A percentile compares a stretch with the other conserved stretches of the same genome.
These are phyloP conservation scores for Charadrius vociferus DNA, from an alignment of 2,113 vertebrate species.

Conservation along the genomic window DNA sequence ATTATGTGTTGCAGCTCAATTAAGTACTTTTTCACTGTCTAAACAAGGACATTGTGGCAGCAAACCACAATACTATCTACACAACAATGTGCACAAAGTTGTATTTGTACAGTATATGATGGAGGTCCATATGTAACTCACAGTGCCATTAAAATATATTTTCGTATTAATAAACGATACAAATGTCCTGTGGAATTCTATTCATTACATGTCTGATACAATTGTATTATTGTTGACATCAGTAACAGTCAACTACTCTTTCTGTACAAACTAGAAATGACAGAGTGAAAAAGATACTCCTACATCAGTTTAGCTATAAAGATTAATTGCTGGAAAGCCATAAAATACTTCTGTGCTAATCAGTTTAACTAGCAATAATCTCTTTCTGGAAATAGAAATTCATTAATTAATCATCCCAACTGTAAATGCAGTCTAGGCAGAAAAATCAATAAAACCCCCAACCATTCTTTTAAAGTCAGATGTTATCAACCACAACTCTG, in stretches of 20 bases:
- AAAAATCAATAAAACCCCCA: conserved; percentile 28
- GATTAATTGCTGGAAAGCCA: conserved; percentile 24
- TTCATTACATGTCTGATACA: neutral
- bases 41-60: neutral
- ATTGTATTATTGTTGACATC: neutral
- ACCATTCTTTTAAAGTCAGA: conserved; percentile 11
- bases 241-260: neutral
- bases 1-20: neutral
- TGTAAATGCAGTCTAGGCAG: conserved; percentile 1
- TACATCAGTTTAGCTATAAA: neutral
- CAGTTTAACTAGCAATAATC: conserved; percentile 37
- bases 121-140: neutral
- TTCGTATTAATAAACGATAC: neutral
- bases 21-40: neutral
- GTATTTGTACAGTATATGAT: neutral
- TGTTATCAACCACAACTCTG: neutral
- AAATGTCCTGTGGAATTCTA: neutral
- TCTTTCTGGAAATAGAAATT: conserved; percentile 34
- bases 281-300: neutral
- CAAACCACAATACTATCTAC: neutral
- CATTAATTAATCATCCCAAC: conserved; percentile 41
- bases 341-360: conserved; percentile 24
- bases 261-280: neutral
- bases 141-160: neutral
- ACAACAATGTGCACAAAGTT: neutral